These are phyloP conservation scores for Lepus europaeus DNA, from an alignment of 2,113 vertebrate species.

Conservation along the genomic window DNA sequence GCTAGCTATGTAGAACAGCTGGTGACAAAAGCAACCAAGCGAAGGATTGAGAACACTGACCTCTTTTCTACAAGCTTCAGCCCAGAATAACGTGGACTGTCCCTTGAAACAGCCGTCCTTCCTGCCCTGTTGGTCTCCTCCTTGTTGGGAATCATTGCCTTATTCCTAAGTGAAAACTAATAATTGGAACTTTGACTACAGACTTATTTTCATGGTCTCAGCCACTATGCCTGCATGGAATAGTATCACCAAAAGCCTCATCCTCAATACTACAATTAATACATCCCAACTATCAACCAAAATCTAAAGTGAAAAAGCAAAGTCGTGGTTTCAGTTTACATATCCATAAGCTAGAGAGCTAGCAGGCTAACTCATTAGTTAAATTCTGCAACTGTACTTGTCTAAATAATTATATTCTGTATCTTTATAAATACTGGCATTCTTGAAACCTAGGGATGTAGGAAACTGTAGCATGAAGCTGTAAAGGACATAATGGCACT, in stretches of 20 bases:
- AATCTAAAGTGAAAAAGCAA: background rate
- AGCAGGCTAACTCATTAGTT: background rate
- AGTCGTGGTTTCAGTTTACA: background rate
- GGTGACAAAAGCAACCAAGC: background rate
- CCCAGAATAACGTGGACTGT: background rate
- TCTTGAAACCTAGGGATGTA: background rate
- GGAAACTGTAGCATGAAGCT: background rate
- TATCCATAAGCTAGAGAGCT: background rate
- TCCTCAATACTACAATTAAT: background rate
- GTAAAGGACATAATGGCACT: background rate
- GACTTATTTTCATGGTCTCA: background rate
- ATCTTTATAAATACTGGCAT: background rate
- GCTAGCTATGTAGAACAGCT: background rate
- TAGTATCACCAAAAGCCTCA: background rate
- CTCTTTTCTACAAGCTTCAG: background rate
- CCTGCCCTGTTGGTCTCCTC: background rate
- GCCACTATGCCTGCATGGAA: background rate
- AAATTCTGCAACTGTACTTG: background rate
- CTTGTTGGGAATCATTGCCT: background rate
- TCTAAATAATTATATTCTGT: background rate
- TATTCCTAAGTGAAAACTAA: background rate
- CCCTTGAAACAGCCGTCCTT: background rate
- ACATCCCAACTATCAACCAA: background rate
- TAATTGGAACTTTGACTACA: background rate
- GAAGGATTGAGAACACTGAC: constrained; percentile 37